Percentiles rank a stretch among this genome's conserved stretches.
Evolutionary conservation across 2,113 vertebrate genomes (phyloP).

Genomic region (Hippoglossus stenolepis): DNA sequence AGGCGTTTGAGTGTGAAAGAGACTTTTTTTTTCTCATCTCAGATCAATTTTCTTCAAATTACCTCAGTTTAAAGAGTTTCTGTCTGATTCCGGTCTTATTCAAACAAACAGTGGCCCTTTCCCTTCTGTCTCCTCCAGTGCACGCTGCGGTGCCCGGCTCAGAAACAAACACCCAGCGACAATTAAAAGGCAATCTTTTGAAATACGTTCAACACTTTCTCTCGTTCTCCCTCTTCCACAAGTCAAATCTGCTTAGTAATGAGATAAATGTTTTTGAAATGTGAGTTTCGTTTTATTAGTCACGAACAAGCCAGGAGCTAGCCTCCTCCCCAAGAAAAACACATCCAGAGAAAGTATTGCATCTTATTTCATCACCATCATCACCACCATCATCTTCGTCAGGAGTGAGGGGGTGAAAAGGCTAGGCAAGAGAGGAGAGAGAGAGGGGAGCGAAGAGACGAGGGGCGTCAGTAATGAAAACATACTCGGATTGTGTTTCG

Average conservation of each 20-base stretch:
- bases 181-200: constrained; percentile 72
- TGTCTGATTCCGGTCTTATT: constrained; percentile 26
- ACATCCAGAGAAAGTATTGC: constrained; percentile 83
- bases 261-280: constrained; percentile 84
- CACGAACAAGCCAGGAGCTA: constrained; percentile 84
- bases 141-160: constrained; percentile 14
- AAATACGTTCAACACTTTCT: constrained; percentile 61
- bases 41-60: constrained; percentile 31
- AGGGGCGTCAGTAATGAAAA: constrained; percentile 58
- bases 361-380: constrained; percentile 87
- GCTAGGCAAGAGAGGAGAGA: constrained; percentile 75
- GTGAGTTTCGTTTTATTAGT: constrained; percentile 83
- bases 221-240: constrained; percentile 51
- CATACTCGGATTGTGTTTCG: constrained; percentile 50
- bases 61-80: constrained; percentile 40
- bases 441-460: constrained; percentile 53
- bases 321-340: constrained; percentile 81
- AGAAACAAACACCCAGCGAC: constrained; percentile 69
- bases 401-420: constrained; percentile 84
- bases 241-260: constrained; percentile 85
- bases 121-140: constrained; percentile 41
- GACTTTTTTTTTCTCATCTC: not conserved
- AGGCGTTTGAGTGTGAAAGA: constrained; percentile 5
- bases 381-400: constrained; percentile 83
- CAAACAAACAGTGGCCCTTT: constrained; percentile 53